phyloP scores from a whole-genome alignment of 92 coral and sea anemone genomes.

The Porites rus region DNA sequence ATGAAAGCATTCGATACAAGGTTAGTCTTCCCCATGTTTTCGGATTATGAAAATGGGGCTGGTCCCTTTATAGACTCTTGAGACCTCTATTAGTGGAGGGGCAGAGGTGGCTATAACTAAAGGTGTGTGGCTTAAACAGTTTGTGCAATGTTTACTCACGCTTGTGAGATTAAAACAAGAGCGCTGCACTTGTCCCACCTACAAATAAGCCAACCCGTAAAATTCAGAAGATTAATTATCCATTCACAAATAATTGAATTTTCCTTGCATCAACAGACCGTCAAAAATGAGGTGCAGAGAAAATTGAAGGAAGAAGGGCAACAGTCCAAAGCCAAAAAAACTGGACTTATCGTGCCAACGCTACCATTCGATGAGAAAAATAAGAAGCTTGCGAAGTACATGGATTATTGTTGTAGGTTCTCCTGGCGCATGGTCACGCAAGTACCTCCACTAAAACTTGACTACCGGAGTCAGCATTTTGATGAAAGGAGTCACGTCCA shows the following conservation, averaged over 20 bases:
- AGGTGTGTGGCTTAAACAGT: too few species aligned
- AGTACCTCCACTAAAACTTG: conserved; percentile 10
- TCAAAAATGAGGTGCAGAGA: background rate
- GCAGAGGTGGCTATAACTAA: too few species aligned
- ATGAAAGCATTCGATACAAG: background rate
- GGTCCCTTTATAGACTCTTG: background rate
- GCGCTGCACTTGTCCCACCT: background rate
- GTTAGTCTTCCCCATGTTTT: background rate
- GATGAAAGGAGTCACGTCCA: background rate
- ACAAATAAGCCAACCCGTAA: background rate
- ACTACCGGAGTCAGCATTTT: background rate
- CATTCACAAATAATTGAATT: background rate
- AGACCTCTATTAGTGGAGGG: background rate
- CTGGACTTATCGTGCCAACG: background rate
- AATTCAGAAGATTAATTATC: background rate
- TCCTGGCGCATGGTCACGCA: conserved; percentile 31
- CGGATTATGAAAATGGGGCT: background rate
- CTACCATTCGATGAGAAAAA: background rate
- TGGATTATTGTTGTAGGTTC: conserved; percentile 17
- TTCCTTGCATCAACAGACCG: background rate
- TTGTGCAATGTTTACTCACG: too few species aligned
- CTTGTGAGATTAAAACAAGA: too few species aligned
- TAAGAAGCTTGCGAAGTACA: background rate
- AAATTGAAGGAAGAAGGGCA: background rate
- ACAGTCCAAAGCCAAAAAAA: background rate